Percentiles rank a stretch among this genome's conserved stretches.
These are phyloP conservation scores for Seira musarum DNA, from an alignment of 2,888 invertebrate genomes.

Conservation along the genomic window DNA sequence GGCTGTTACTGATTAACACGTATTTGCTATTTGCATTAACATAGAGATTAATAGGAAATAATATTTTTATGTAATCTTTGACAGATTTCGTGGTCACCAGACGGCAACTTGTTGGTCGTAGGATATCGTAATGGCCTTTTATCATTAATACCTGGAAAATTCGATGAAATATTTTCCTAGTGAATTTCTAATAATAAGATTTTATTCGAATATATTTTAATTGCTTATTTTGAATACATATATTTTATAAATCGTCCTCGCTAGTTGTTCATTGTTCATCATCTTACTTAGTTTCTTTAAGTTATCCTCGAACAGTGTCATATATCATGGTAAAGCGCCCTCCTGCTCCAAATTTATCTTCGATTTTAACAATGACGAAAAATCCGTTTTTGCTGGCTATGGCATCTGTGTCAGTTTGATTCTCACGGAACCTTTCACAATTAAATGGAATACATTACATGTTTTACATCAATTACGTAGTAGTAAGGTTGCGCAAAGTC, in stretches of 20 bases:
- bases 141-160: constrained; percentile 55
- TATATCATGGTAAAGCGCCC: constrained; percentile 46
- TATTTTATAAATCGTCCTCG: no score
- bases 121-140: constrained; percentile 66
- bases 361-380: constrained; percentile 50
- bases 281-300: background rate
- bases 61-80: constrained; percentile 17
- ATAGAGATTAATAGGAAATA: no score
- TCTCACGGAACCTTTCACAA: background rate
- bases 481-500: background rate
- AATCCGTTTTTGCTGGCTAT: constrained; percentile 36
- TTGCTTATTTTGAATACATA: no score
- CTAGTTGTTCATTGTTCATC: no score
- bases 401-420: background rate
- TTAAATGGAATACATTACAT: no score
- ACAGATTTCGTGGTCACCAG: constrained; percentile 64
- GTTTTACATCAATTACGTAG: no score
- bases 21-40: no score
- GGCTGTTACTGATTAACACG: background rate
- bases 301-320: constrained; percentile 44
- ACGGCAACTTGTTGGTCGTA: constrained; percentile 58
- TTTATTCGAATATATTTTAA: no score
- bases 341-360: constrained; percentile 31
- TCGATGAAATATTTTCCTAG: constrained; percentile 44
- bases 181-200: no score